These are phyloP conservation scores for Platichthys stellatus DNA, from an alignment of 2,113 vertebrate genomes.

Conservation along the genomic window DNA sequence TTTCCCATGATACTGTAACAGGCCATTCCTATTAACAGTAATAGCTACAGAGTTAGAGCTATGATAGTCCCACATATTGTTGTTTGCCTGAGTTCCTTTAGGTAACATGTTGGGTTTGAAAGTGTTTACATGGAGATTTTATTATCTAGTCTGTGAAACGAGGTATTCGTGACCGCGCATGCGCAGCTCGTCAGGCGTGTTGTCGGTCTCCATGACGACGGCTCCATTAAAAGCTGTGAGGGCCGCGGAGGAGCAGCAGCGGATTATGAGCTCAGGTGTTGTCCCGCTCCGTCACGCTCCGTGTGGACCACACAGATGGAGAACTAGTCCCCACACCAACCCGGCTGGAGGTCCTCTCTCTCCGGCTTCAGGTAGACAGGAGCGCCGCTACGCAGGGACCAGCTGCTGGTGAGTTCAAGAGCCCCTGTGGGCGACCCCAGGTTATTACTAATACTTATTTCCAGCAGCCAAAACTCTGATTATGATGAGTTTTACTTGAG, in stretches of 20 bases:
- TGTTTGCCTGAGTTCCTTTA: too few relatives aligned
- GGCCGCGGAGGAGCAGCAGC: constrained; percentile 41
- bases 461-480: neutral
- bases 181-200: constrained; percentile 70
- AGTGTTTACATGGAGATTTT: neutral
- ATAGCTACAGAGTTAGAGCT: too few relatives aligned
- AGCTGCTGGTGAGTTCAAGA: constrained; percentile 58
- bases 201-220: constrained; percentile 81
- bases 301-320: constrained; percentile 27
- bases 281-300: constrained; percentile 5
- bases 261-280: constrained; percentile 74
- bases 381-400: neutral
- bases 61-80: too few relatives aligned
- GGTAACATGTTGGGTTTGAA: neutral
- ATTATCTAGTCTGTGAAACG: neutral
- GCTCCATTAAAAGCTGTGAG: constrained; percentile 64
- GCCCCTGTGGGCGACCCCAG: too few relatives aligned
- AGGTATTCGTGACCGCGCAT: constrained; percentile 50
- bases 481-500: neutral
- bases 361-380: constrained; percentile 7
- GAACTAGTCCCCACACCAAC: neutral
- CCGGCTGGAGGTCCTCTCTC: neutral
- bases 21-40: too few relatives aligned
- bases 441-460: neutral
- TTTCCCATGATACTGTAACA: too few relatives aligned